These are phyloP conservation scores for Pelosia muscerda DNA, from an alignment of 2,888 invertebrate genomes.

Conservation along the genomic window DNA sequence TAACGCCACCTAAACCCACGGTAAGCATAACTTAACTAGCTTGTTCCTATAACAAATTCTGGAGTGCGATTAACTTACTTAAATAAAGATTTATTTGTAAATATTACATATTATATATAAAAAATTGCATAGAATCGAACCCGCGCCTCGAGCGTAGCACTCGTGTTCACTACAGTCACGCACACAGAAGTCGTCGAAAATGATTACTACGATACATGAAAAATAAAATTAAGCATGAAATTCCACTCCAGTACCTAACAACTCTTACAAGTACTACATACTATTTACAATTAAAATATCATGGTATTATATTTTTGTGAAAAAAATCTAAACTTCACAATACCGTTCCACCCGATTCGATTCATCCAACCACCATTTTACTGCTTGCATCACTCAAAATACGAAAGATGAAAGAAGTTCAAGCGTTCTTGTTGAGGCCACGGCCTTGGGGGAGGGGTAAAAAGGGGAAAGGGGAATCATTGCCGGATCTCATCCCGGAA, in stretches of 20 bases:
- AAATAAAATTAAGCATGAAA: no score
- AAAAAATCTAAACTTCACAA: slow-evolving; percentile 38
- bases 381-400: slow-evolving; percentile 64
- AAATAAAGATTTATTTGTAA: no score
- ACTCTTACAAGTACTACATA: slow-evolving; percentile 32
- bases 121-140: no score
- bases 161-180: no score
- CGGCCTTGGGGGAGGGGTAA: slow-evolving; percentile 60
- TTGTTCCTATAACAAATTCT: no score
- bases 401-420: slow-evolving; percentile 76
- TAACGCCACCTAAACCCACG: no score
- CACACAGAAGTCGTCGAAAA: slow-evolving; percentile 13
- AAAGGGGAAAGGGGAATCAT: slow-evolving; percentile 66
- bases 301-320: slow-evolving; percentile 31
- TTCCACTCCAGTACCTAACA: slow-evolving; percentile 33
- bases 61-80: no score
- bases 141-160: no score
- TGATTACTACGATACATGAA: slow-evolving; percentile 22
- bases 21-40: no score
- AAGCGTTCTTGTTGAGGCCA: slow-evolving; percentile 68
- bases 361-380: slow-evolving; percentile 56
- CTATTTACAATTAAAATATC: slow-evolving; percentile 39
- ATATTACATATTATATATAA: no score
- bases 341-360: slow-evolving; percentile 51
- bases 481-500: slow-evolving; percentile 64